Percentiles rank a stretch among this genome's conserved stretches.
Evolutionary conservation across 1,140 invertebrate species (phyloP).

Genomic region (Megathymus violae): DNA sequence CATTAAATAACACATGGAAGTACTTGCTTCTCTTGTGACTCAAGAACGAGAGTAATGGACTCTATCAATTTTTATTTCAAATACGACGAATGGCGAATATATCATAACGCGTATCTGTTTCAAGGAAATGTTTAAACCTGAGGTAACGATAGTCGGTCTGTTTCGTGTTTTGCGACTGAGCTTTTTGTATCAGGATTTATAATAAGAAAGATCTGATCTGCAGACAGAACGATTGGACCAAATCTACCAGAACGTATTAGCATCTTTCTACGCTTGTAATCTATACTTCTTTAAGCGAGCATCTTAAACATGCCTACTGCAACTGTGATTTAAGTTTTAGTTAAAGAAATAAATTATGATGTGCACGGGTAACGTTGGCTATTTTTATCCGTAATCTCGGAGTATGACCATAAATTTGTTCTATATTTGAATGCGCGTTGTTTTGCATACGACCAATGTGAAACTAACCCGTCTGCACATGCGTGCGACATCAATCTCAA

Average conservation of each 20-base stretch:
- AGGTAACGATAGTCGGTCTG: no score
- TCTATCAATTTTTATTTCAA: conserved; percentile 2
- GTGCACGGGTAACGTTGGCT: conserved; percentile 66
- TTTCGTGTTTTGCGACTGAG: neutral
- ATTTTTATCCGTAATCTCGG: conserved; percentile 82
- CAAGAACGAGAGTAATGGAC: neutral
- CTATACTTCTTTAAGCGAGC: no score
- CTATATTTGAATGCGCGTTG: conserved; percentile 79
- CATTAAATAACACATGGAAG: conserved; percentile 3
- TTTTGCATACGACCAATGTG: conserved; percentile 66
- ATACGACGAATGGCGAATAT: neutral
- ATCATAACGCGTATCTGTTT: no score
- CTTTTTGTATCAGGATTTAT: neutral
- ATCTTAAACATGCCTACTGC: conserved; percentile 58
- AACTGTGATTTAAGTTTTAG: conserved; percentile 57
- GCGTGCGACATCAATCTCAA: conserved; percentile 82
- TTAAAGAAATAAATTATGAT: conserved; percentile 68
- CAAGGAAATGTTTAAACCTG: no score
- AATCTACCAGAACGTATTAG: conserved; percentile 1
- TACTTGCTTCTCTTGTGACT: conserved; percentile 9
- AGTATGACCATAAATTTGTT: conserved; percentile 82
- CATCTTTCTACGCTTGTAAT: conserved; percentile 41
- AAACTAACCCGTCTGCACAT: conserved; percentile 79
- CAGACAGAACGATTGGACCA: neutral
- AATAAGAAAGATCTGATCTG: no score